A percentile compares a stretch with the other conserved stretches of the same genome.
Evolutionary conservation across 2,797 vertebrate species (phyloP).

Genomic region (Lithobates pipiens): DNA sequence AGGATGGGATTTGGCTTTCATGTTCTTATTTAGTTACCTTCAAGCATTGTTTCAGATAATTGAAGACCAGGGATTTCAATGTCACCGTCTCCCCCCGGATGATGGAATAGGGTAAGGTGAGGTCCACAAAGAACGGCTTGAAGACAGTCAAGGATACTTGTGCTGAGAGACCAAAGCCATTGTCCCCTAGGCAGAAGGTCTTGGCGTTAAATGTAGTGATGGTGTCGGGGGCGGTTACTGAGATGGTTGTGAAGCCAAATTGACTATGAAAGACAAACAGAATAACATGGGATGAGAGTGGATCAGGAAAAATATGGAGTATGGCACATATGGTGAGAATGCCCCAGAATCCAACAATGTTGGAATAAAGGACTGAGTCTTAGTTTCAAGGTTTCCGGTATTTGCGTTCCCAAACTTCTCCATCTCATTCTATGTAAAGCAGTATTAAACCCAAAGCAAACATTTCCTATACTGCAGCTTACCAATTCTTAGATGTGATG

Average conservation of each 20-base stretch:
- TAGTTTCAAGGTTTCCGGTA: too few species aligned
- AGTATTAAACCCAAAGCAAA: too few species aligned
- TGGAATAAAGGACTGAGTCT: too few species aligned
- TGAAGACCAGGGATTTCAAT: constrained; percentile 31
- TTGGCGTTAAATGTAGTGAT: constrained; percentile 22
- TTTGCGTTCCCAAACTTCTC: too few species aligned
- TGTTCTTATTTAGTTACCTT: constrained; percentile 10
- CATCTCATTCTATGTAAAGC: too few species aligned
- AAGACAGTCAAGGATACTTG: constrained; percentile 13
- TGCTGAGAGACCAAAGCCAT: constrained; percentile 18
- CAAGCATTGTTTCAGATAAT: constrained; percentile 14
- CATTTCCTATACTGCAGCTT: too few species aligned
- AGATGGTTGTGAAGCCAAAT: not conserved
- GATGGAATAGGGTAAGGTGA: constrained; percentile 19
- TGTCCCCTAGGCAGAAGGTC: constrained; percentile 12
- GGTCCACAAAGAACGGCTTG: constrained; percentile 22
- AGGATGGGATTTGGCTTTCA: too few species aligned
- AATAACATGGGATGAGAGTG: not conserved
- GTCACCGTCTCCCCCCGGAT: constrained; percentile 4
- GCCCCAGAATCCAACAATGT: too few species aligned
- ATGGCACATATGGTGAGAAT: too few species aligned
- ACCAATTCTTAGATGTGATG: too few species aligned
- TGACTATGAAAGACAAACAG: constrained; percentile 4
- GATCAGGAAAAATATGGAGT: too few species aligned
- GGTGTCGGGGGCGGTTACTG: constrained; percentile 16